A percentile compares a stretch with the other conserved stretches of the same genome.
phyloP scores from a whole-genome alignment of 2,888 invertebrate species.

The Aricia artaxerxes region DNA sequence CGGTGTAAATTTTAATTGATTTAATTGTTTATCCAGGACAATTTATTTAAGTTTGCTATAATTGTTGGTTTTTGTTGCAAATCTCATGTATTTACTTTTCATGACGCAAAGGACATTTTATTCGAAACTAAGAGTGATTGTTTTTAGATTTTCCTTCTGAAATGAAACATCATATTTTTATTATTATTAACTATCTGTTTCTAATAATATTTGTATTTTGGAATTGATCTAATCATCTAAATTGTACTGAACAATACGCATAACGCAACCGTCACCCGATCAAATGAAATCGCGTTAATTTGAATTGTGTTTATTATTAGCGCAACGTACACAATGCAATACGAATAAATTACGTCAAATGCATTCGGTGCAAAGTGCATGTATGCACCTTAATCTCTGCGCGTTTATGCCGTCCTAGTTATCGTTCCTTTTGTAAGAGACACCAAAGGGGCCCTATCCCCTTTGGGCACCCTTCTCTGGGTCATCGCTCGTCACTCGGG shows the following conservation, averaged over 20 bases:
- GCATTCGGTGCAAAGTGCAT: slow-evolving; percentile 80
- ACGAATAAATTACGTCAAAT: slow-evolving; percentile 69
- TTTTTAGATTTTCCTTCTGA: too few relatives aligned
- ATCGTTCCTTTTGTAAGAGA: slow-evolving; percentile 74
- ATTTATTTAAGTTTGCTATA: too few relatives aligned
- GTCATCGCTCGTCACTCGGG: slow-evolving; percentile 70
- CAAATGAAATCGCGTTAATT: slow-evolving; percentile 10
- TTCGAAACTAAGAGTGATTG: too few relatives aligned
- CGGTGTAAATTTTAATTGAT: too few relatives aligned
- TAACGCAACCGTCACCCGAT: neutral
- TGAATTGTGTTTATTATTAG: slow-evolving; percentile 47
- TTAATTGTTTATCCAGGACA: too few relatives aligned
- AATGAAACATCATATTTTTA: too few relatives aligned
- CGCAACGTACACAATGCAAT: slow-evolving; percentile 72
- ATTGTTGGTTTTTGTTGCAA: too few relatives aligned
- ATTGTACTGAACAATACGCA: neutral
- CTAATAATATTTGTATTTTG: neutral
- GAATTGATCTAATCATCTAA: neutral
- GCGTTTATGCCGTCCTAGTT: slow-evolving; percentile 73
- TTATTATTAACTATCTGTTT: neutral
- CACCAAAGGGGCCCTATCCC: slow-evolving; percentile 80
- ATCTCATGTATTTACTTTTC: too few relatives aligned
- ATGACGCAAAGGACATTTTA: too few relatives aligned
- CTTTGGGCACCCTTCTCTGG: slow-evolving; percentile 78
- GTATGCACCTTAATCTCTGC: slow-evolving; percentile 73